phyloP scores from a whole-genome alignment of 1,140 invertebrate genomes.

The Chymomyza costata region DNA sequence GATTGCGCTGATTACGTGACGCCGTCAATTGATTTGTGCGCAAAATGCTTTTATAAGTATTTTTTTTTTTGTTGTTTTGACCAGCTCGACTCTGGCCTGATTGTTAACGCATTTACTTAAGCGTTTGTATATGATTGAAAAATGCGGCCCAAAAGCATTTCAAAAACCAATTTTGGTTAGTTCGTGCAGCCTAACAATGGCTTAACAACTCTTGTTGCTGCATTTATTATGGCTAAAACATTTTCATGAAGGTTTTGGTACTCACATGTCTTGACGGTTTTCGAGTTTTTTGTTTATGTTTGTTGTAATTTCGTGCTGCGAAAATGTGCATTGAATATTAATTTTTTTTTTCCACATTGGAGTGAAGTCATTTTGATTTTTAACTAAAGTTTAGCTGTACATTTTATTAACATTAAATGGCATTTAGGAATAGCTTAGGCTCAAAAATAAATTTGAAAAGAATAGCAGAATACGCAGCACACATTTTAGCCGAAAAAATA shows the following conservation, averaged over 20 bases:
- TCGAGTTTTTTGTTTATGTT: conserved; percentile 30
- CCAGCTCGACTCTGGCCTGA: conserved; percentile 22
- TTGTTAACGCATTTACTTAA: too few species aligned
- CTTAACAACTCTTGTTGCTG: conserved; percentile 23
- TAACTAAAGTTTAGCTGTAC: too few species aligned
- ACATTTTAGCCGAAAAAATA: too few species aligned
- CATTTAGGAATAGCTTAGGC: too few species aligned
- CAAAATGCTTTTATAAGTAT: conserved; percentile 29
- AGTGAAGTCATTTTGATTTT: too few species aligned
- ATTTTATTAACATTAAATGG: too few species aligned
- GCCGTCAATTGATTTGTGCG: conserved; percentile 64
- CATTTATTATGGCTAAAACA: conserved; percentile 53
- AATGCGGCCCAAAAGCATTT: conserved; percentile 37
- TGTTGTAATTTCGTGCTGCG: conserved; percentile 5
- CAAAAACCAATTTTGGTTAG: conserved; percentile 30
- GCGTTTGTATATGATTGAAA: conserved; percentile 42
- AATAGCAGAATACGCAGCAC: too few species aligned
- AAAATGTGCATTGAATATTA: conserved; percentile 63
- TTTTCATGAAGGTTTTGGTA: conserved; percentile 65
- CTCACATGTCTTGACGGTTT: conserved; percentile 38
- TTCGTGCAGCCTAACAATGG: conserved; percentile 41
- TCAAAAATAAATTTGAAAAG: too few species aligned
- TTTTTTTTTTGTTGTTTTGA: too few species aligned
- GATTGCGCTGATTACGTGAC: conserved; percentile 70
- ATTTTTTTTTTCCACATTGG: conserved; percentile 45